Evolutionary conservation across 2,113 vertebrate species (phyloP), one percentile per base, ranked within the genome.

Genomic region (Pyrgilauda ruficollis): DNA sequence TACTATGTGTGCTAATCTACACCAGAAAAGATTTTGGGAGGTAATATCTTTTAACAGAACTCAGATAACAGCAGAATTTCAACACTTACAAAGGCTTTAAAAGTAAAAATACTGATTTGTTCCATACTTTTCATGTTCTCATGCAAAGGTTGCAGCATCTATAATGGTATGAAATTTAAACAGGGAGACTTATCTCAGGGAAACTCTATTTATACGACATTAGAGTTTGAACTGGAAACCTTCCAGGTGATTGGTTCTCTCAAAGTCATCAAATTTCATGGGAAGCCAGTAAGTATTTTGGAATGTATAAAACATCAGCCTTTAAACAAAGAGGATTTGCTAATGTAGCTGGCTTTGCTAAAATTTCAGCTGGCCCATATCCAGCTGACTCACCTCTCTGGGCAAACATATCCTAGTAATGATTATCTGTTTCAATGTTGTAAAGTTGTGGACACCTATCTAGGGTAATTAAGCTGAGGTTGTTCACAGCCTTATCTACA

Each of bases 1-100:
- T 56, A 59, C 53, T 23, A 15, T 2, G 1, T 2, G 1, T 1
- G 3, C 28, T 69, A 28, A 77, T 73, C 5, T 84, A 47, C 5
- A 14, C 7, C 33, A 56, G 49, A 64, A 84, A 87, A 18, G 19
- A 63, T 24, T 87, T 93, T 49, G 82, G 37, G 49, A 55, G 6
- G 9, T 31, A 39, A 9, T 49, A 24, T n/a, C 13, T 53, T 35
- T 76, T n/a, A 55, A 3, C 16, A 56, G 72, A 39, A 43, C 18
- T 88, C 50, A 37, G 49, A 50, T 55, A 61, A 14, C 20, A 66
- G 19, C 52, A 58, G 23, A 52, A 72, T 15, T 66, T 24, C 11
- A 66, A 28, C 8, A 0, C 15, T 67, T 83, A 33, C 7, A 79
- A 50, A 35, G 37, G 15, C 23, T 56, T 72, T 68, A 59, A 21